phyloP scores from a whole-genome alignment of 2,888 invertebrate species.

The Leptinotarsa juncta region DNA sequence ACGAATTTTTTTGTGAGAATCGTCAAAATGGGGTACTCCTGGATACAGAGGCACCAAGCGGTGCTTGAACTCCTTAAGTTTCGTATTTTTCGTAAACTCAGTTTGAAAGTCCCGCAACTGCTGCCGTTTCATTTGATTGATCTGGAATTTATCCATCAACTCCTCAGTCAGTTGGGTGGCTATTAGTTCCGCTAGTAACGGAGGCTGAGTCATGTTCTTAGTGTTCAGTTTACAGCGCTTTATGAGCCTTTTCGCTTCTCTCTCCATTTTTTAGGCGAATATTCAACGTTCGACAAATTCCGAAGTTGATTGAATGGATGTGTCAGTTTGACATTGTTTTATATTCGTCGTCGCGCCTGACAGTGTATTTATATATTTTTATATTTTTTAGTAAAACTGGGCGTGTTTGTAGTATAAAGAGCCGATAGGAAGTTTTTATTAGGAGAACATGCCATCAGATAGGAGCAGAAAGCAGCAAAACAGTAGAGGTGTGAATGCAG shows the following conservation, averaged over 20 bases:
- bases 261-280: conserved; percentile 32
- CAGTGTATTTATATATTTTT: not conserved
- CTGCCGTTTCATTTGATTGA: conserved; percentile 53
- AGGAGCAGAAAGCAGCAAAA: conserved; percentile 3
- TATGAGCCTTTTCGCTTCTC: conserved; percentile 38
- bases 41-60: conserved; percentile 57
- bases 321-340: conserved; percentile 20
- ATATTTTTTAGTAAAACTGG: conserved; percentile 1
- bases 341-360: not conserved
- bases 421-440: not conserved
- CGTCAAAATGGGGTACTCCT: conserved; percentile 55
- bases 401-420: not conserved
- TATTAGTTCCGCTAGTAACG: conserved; percentile 52
- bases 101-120: conserved; percentile 55
- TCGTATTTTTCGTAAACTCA: conserved; percentile 55
- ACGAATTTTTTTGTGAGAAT: conserved; percentile 67
- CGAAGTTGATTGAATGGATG: conserved; percentile 7
- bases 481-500: conserved; percentile 16
- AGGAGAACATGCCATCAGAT: conserved; percentile 1
- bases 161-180: conserved; percentile 56
- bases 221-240: conserved; percentile 43
- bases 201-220: conserved; percentile 36
- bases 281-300: conserved; percentile 10
- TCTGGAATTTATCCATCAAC: conserved; percentile 56
- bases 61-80: conserved; percentile 55